A percentile compares a stretch with the other conserved stretches of the same genome.
Conservation (phyloP, 2,113 vertebrate species). For the Meleagris gallopavo region DNA sequence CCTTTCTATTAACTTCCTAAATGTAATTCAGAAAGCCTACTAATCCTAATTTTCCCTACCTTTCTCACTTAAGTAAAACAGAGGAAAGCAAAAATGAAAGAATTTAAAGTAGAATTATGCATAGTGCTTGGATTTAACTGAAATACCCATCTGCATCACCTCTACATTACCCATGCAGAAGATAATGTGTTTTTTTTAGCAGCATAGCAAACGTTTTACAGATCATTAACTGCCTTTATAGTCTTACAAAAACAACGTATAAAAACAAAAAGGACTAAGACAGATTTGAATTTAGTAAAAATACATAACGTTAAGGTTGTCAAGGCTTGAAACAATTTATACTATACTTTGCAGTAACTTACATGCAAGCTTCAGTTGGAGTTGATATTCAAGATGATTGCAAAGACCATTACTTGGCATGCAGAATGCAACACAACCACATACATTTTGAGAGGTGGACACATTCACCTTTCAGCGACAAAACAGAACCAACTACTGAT, state of each 20-base stretch:
- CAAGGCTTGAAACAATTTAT: background rate
- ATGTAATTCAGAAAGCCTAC: background rate
- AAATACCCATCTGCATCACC: background rate
- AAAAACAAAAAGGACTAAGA: background rate
- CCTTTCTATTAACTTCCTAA: background rate
- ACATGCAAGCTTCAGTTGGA: background rate
- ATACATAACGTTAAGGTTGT: fast-evolving
- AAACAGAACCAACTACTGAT: background rate
- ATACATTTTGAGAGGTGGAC: background rate
- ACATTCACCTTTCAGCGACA: background rate
- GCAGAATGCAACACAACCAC: background rate
- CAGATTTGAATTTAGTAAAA: background rate
- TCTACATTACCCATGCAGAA: background rate
- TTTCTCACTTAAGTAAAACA: background rate
- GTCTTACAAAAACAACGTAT: background rate
- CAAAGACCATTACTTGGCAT: background rate
- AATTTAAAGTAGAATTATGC: background rate
- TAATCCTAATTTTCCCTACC: background rate
- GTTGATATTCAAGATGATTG: background rate
- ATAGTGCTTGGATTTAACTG: background rate
- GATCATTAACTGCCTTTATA: background rate
- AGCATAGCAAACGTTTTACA: background rate
- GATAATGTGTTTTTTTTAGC: background rate
- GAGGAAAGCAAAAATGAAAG: background rate
- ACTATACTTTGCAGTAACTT: background rate